Evolutionary conservation across 35 echinoderm and acorn worm species (phyloP).

Genomic region (Hemicentrotus pulcherrimus): DNA sequence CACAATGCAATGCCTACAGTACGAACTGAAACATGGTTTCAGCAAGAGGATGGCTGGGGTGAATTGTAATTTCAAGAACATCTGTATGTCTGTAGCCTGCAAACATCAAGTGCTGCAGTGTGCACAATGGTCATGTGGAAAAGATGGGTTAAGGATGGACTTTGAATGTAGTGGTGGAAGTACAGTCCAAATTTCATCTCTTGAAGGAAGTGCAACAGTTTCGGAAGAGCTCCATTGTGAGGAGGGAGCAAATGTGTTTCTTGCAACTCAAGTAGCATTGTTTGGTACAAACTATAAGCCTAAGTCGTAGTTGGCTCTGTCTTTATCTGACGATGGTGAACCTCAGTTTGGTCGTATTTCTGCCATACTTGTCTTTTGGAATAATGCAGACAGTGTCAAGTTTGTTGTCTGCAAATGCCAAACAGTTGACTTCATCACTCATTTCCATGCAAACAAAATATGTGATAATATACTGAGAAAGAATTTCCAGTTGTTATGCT

Average conservation of each 20-base stretch:
- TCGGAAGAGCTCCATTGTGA: not conserved
- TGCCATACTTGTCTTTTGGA: not conserved
- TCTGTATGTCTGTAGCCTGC: conserved; percentile 67
- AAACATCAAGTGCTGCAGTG: conserved; percentile 72
- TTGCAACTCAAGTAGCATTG: not conserved
- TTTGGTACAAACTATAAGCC: conserved; percentile 30
- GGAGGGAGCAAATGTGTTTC: not conserved
- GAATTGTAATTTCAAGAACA: conserved; percentile 79
- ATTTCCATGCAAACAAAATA: not conserved
- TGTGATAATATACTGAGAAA: not conserved
- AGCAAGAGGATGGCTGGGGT: conserved; percentile 59
- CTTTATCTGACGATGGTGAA: not conserved
- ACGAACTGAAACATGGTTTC: conserved; percentile 75
- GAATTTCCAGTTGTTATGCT: not conserved
- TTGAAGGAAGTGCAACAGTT: conserved; percentile 20
- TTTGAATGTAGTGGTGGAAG: conserved; percentile 55
- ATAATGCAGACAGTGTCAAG: conserved; percentile 11
- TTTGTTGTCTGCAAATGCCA: not conserved
- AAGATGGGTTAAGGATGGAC: not conserved
- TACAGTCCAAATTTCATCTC: not conserved
- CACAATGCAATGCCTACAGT: conserved; percentile 62
- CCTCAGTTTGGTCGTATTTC: not conserved
- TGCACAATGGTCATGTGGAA: conserved; percentile 49
- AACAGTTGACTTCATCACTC: not conserved
- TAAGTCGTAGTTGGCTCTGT: not conserved